A percentile compares a stretch with the other conserved stretches of the same genome.
Conservation (phyloP, 2,888 invertebrate genomes). For the Crepidodera aurea region DNA sequence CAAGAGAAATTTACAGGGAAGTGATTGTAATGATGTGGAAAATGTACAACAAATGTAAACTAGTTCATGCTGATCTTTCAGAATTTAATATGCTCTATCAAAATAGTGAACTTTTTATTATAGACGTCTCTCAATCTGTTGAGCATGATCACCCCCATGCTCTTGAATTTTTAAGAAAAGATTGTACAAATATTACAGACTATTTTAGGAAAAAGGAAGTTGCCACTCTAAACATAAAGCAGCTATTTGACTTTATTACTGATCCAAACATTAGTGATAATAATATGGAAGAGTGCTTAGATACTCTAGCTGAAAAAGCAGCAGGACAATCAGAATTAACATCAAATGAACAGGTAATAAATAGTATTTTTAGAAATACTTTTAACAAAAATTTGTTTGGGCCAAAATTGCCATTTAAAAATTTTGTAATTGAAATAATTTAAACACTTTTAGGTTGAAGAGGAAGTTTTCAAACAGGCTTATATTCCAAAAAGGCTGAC, state of each 20-base stretch:
- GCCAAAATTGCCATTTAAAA: no score
- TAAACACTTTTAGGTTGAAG: slow-evolving; percentile 74
- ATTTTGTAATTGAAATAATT: no score
- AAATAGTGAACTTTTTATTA: slow-evolving; percentile 84
- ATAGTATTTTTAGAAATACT: no score
- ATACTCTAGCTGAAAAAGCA: slow-evolving; percentile 74
- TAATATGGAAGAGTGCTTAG: slow-evolving; percentile 84
- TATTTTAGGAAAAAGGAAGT: slow-evolving; percentile 91
- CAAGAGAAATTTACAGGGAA: slow-evolving; percentile 81
- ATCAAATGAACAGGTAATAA: slow-evolving; percentile 71
- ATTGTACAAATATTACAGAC: slow-evolving; percentile 91
- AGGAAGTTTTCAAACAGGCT: slow-evolving; percentile 91
- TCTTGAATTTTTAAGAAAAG: slow-evolving; percentile 91
- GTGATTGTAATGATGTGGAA: slow-evolving; percentile 90
- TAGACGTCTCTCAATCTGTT: slow-evolving; percentile 98
- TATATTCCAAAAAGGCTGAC: slow-evolving; percentile 93
- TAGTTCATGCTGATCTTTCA: slow-evolving; percentile 98
- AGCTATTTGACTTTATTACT: slow-evolving; percentile 95
- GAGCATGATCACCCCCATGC: slow-evolving; percentile 98
- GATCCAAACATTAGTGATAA: slow-evolving; percentile 84
- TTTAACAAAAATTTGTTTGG: no score
- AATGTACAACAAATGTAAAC: slow-evolving; percentile 89
- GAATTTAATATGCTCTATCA: slow-evolving; percentile 94
- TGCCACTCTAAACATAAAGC: slow-evolving; percentile 89
- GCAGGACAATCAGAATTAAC: slow-evolving; percentile 72